Percentiles rank a stretch among this genome's conserved stretches.
Conservation (phyloP, 2,113 vertebrate genomes). For the Sinocyclocheilus anshuiensis region DNA sequence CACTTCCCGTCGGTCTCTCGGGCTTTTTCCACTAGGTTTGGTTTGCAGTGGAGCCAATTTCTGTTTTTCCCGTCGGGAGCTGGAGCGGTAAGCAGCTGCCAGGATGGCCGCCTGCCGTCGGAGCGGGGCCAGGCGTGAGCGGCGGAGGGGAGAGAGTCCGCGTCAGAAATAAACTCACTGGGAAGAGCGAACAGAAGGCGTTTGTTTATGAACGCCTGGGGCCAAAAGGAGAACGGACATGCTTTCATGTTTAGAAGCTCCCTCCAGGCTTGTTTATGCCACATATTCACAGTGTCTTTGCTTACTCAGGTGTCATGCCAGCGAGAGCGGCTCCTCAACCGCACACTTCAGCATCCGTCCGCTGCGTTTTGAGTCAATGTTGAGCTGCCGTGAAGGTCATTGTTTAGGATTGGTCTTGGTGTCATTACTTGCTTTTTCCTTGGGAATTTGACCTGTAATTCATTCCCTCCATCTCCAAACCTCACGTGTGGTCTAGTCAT, state of each 20-base stretch:
- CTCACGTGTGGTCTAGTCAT: slow-evolving; percentile 12
- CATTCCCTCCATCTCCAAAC: not conserved
- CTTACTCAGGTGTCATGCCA: slow-evolving; percentile 12
- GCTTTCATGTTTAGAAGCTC: slow-evolving; percentile 59
- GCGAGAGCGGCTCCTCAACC: not conserved
- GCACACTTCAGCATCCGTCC: slow-evolving; percentile 2
- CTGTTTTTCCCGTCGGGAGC: slow-evolving; percentile 58
- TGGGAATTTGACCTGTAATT: not conserved
- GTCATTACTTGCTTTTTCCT: not conserved
- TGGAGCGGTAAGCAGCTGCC: slow-evolving; percentile 68
- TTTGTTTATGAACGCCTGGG: slow-evolving; percentile 58
- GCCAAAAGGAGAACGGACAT: slow-evolving; percentile 53
- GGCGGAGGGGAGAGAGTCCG: slow-evolving; percentile 23
- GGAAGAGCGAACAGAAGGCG: slow-evolving; percentile 53
- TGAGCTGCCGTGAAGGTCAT: slow-evolving; percentile 4
- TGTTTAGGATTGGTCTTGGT: not conserved
- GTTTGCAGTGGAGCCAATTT: slow-evolving; percentile 66
- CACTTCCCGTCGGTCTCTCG: slow-evolving; percentile 39
- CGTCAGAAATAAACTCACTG: slow-evolving; percentile 46
- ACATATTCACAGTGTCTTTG: slow-evolving; percentile 52
- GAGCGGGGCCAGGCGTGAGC: slow-evolving; percentile 65
- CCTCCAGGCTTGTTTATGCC: slow-evolving; percentile 65
- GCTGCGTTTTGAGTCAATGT: not conserved
- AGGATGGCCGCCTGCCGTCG: slow-evolving; percentile 67
- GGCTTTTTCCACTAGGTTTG: slow-evolving; percentile 58